Evolutionary conservation across 2,888 invertebrate genomes (phyloP).

Genomic region (Dicyrtomina minuta): DNA sequence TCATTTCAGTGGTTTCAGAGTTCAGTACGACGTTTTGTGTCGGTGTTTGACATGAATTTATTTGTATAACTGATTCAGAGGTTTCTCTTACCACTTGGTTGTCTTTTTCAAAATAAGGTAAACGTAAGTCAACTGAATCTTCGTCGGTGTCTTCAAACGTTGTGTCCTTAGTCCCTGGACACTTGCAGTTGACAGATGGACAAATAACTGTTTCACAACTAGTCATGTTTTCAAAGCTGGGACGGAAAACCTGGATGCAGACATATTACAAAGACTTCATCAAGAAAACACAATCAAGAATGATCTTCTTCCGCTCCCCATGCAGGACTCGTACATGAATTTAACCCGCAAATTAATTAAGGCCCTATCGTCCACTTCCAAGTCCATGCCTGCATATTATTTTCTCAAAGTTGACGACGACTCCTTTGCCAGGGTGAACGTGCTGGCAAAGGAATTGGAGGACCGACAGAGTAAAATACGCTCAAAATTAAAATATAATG

Average conservation of each 20-base stretch:
- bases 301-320: slow-evolving; percentile 75
- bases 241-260: slow-evolving; percentile 61
- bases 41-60: too few species aligned
- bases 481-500: slow-evolving; percentile 2
- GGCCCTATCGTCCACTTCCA: slow-evolving; percentile 63
- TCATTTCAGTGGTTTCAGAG: too few species aligned
- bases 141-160: too few species aligned
- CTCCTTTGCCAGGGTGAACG: slow-evolving; percentile 79
- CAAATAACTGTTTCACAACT: too few species aligned
- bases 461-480: slow-evolving; percentile 36
- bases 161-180: too few species aligned
- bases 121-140: too few species aligned
- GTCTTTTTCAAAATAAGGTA: too few species aligned
- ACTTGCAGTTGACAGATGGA: too few species aligned
- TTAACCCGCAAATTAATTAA: slow-evolving; percentile 77
- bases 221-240: slow-evolving; percentile 75
- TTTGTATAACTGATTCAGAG: too few species aligned
- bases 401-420: slow-evolving; percentile 94
- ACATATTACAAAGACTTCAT: slow-evolving; percentile 55
- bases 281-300: slow-evolving; percentile 57
- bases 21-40: too few species aligned
- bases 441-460: slow-evolving; percentile 69
- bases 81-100: too few species aligned
- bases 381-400: slow-evolving; percentile 66
- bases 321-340: slow-evolving; percentile 75